phyloP scores from a whole-genome alignment of 2,113 vertebrate genomes.

The Podarcis raffonei region DNA sequence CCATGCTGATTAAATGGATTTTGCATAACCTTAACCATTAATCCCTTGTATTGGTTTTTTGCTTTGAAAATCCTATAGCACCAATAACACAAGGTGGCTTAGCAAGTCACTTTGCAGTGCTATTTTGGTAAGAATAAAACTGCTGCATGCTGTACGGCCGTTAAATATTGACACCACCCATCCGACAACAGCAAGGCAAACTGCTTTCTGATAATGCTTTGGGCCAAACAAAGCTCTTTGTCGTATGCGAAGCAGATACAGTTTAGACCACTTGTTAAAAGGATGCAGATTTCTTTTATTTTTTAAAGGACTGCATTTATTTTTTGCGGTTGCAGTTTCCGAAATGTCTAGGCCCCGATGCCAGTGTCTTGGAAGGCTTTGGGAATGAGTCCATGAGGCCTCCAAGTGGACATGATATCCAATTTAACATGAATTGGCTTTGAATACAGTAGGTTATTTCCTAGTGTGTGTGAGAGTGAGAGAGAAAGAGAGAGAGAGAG shows the following conservation, averaged over 20 bases:
- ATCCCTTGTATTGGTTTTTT: slow-evolving; percentile 66
- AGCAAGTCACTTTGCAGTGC: slow-evolving; percentile 62
- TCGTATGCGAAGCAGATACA: neutral
- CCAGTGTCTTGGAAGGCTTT: too few relatives aligned
- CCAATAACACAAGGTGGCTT: slow-evolving; percentile 62
- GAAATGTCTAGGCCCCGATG: neutral
- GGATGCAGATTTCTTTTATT: slow-evolving; percentile 21
- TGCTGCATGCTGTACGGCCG: slow-evolving; percentile 42
- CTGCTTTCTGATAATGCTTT: slow-evolving; percentile 44
- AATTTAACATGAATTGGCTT: too few relatives aligned
- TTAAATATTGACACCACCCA: slow-evolving; percentile 60
- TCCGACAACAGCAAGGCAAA: slow-evolving; percentile 26
- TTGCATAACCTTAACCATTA: slow-evolving; percentile 69
- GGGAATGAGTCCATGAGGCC: too few relatives aligned
- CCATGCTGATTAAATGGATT: slow-evolving; percentile 73
- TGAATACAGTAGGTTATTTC: too few relatives aligned
- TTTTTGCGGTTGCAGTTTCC: neutral
- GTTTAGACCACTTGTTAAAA: slow-evolving; percentile 51
- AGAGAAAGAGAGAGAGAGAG: too few relatives aligned
- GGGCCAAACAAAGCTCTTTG: slow-evolving; percentile 40
- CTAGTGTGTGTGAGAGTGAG: too few relatives aligned
- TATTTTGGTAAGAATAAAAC: slow-evolving; percentile 66
- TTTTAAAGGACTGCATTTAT: slow-evolving; percentile 30
- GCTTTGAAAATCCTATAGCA: slow-evolving; percentile 59
- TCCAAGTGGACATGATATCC: too few relatives aligned